Evolutionary conservation across 2,113 vertebrate species (phyloP), one percentile per base, ranked within the genome.

Genomic region (Carettochelys insculpta): DNA sequence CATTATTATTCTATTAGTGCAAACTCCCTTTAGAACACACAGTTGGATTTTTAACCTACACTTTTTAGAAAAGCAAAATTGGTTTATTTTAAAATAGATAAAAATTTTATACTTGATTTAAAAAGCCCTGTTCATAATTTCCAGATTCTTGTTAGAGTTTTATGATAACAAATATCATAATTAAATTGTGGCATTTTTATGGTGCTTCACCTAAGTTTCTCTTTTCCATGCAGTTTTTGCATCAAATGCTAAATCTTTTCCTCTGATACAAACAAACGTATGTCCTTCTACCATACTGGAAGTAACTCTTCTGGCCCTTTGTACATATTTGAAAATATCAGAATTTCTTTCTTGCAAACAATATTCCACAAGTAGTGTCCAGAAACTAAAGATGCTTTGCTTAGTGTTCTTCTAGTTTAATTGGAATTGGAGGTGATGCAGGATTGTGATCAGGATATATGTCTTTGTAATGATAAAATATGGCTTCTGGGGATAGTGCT

Each of bases 241-340:
- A 3, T 84, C 82, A 65, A 76, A 20, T 45, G 0, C 65, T 76
- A 8, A 50, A 73, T 92, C 92, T 93, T 94, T 90, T 92, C 88
- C 51, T 92, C 77, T 43, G 94, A 38, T 87, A 58, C 41, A 90
- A 87, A 88, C 85, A 91, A 87, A 90, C 82, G 92, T n/a, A n/a
- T n/a, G n/a, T n/a, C n/a, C n/a, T n/a, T n/a, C n/a, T n/a, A 45
- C 61, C 86, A 86, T 84, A 88, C 87, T 89, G 86, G 85, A 93
- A 92, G 92, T 81, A 71, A 1, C 4, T 1, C 53, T 84, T 68
- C n/a, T n/a, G 58, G 80, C 71, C 84, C 43, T 65, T 1, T 80
- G 76, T 54, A 27, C 24, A 0, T 78, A 41, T 51, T 86, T 41
- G 54, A 1, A 38, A 25, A 51, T 4, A 12, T 82, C 78, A 1